These are phyloP conservation scores for Zaprionus lachaisei DNA, from an alignment of 1,140 invertebrate genomes.

Conservation along the genomic window DNA sequence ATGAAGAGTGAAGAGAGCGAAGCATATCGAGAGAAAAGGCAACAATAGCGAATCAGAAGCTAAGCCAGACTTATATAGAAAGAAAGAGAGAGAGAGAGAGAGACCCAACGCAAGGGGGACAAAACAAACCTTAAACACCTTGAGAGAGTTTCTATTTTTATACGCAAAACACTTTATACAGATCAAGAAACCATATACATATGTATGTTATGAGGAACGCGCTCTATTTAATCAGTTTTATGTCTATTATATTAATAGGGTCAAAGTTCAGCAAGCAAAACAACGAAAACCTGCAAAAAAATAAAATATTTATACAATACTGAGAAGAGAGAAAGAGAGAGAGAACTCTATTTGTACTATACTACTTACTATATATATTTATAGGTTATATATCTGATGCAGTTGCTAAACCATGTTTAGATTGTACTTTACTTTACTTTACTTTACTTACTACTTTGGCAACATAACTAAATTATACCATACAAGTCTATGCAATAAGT, in stretches of 20 bases:
- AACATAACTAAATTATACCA: conserved; percentile 17
- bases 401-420: conserved; percentile 39
- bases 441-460: conserved; percentile 5
- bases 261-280: conserved; percentile 40
- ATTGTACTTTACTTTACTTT: conserved; percentile 14
- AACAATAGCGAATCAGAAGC: conserved; percentile 61
- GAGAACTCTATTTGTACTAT: background rate
- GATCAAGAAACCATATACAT: conserved; percentile 21
- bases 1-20: conserved; percentile 1
- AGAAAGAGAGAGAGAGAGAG: conserved; percentile 6
- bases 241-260: conserved; percentile 81
- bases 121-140: conserved; percentile 19
- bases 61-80: conserved; percentile 41
- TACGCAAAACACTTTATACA: conserved; percentile 59
- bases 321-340: background rate
- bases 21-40: conserved; percentile 43
- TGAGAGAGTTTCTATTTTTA: conserved; percentile 77
- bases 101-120: background rate
- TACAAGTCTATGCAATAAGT: conserved; percentile 27
- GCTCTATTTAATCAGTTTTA: conserved; percentile 59
- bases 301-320: conserved; percentile 5
- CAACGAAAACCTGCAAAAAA: conserved; percentile 11
- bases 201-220: conserved; percentile 12
- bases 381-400: conserved; percentile 29
- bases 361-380: conserved; percentile 25